Conservation (phyloP, 2,797 vertebrate species). For the Acipenser transmontanus region DNA sequence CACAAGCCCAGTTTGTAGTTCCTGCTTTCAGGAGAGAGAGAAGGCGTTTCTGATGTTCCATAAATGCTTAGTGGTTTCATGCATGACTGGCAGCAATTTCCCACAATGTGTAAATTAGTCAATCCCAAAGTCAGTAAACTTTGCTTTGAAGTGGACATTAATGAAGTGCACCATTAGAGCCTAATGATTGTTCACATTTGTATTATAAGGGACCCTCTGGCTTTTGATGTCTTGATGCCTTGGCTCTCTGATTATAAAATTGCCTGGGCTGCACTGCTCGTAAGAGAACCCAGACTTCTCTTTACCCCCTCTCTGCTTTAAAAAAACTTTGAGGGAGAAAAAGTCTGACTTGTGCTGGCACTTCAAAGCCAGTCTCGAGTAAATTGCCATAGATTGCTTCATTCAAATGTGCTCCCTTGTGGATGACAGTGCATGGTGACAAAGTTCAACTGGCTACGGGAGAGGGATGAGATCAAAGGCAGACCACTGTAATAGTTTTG, state of each 20-base stretch:
- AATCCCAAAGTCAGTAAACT: conserved; percentile 88
- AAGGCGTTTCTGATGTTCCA: conserved; percentile 63
- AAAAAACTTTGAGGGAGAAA: conserved; percentile 59
- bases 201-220: conserved; percentile 73
- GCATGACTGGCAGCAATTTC: conserved; percentile 92
- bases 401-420: conserved; percentile 86
- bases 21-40: conserved; percentile 48
- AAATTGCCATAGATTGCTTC: conserved; percentile 92
- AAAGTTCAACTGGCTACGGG: conserved; percentile 93
- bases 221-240: conserved; percentile 78
- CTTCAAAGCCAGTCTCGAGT: conserved; percentile 86
- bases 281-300: conserved; percentile 51
- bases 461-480: conserved; percentile 85
- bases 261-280: conserved; percentile 72
- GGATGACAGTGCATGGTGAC: conserved; percentile 92
- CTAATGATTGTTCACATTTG: conserved; percentile 72
- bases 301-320: conserved; percentile 19
- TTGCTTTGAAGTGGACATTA: conserved; percentile 88
- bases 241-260: conserved; percentile 74
- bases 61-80: conserved; percentile 72
- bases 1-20: conserved; percentile 48
- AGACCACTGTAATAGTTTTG: conserved; percentile 88
- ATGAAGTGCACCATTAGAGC: conserved; percentile 86
- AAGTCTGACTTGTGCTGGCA: conserved; percentile 80
- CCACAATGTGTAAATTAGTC: conserved; percentile 97